A percentile compares a stretch with the other conserved stretches of the same genome.
Evolutionary conservation across 2,888 invertebrate species (phyloP).

Genomic region (Megalurothrips usitatus): DNA sequence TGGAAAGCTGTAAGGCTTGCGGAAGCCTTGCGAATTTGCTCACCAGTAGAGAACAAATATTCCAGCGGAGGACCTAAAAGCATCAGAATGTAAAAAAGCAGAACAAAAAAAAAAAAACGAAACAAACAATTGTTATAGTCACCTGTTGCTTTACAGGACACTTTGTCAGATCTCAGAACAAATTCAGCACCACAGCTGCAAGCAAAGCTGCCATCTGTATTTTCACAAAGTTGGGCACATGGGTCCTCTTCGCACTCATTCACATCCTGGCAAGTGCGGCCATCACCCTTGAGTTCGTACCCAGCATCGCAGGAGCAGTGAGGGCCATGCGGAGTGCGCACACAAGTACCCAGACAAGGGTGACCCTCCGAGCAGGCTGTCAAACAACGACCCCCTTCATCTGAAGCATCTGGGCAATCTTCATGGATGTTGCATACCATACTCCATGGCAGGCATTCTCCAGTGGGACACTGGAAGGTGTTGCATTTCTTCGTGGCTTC

Average conservation of each 20-base stretch:
- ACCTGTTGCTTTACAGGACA: conserved; percentile 47
- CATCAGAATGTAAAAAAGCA: conserved; percentile 21
- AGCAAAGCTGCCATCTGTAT: conserved; percentile 53
- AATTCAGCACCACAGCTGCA: conserved; percentile 60
- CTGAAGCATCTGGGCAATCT: conserved; percentile 55
- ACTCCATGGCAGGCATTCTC: conserved; percentile 45
- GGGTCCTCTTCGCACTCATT: conserved; percentile 62
- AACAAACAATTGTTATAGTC: conserved; percentile 32
- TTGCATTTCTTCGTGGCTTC: conserved; percentile 38
- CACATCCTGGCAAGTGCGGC: conserved; percentile 59
- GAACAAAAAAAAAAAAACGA: background rate
- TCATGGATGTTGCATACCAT: conserved; percentile 50
- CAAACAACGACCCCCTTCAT: conserved; percentile 47
- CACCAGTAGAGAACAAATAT: conserved; percentile 42
- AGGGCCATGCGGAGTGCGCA: conserved; percentile 61
- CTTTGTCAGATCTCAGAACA: conserved; percentile 45
- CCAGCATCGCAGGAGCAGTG: conserved; percentile 62
- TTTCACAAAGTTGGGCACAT: conserved; percentile 64
- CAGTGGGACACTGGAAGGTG: conserved; percentile 46
- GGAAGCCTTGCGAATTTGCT: conserved; percentile 43
- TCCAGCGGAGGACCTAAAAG: conserved; percentile 44
- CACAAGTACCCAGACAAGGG: conserved; percentile 57
- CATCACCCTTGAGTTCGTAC: conserved; percentile 52
- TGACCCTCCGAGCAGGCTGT: conserved; percentile 36
- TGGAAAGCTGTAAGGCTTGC: conserved; percentile 40